These are phyloP conservation scores for Calameuta filiformis DNA, from an alignment of 2,888 invertebrate genomes.

Conservation along the genomic window DNA sequence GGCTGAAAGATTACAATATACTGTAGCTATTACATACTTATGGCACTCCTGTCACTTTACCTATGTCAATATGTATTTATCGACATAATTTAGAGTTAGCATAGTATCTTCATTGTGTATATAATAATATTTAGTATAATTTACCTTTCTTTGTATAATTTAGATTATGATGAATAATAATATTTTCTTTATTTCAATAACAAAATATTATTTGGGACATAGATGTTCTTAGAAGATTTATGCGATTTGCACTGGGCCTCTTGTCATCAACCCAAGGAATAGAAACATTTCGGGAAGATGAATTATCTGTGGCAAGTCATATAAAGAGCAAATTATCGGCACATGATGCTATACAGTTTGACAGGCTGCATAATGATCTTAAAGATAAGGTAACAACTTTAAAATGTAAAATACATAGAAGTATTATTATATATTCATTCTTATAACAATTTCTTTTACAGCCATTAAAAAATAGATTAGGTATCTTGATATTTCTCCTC, in stretches of 20 bases:
- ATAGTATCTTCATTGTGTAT: neutral
- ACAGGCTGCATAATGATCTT: slow-evolving; percentile 57
- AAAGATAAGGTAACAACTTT: slow-evolving; percentile 51
- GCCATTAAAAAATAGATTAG: slow-evolving; percentile 54
- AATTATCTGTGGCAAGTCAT: slow-evolving; percentile 49
- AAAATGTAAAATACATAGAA: slow-evolving; percentile 9
- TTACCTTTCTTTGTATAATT: neutral
- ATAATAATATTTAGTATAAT: neutral
- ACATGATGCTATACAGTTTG: slow-evolving; percentile 53
- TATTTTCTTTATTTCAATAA: slow-evolving; percentile 14
- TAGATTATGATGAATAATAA: neutral
- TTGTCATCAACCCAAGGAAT: slow-evolving; percentile 56
- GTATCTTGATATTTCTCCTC: slow-evolving; percentile 52
- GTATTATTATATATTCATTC: slow-evolving; percentile 10
- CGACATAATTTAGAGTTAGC: neutral
- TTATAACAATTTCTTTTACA: slow-evolving; percentile 24
- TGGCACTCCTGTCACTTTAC: neutral
- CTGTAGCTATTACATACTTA: neutral
- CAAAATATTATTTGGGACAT: neutral
- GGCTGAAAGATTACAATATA: neutral
- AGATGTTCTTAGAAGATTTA: slow-evolving; percentile 50
- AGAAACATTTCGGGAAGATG: slow-evolving; percentile 56
- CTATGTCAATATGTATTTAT: neutral
- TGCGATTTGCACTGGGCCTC: slow-evolving; percentile 55
- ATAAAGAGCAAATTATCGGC: slow-evolving; percentile 56